These are phyloP conservation scores for Gyps fulvus DNA, from an alignment of 2,113 vertebrate genomes.

Conservation along the genomic window DNA sequence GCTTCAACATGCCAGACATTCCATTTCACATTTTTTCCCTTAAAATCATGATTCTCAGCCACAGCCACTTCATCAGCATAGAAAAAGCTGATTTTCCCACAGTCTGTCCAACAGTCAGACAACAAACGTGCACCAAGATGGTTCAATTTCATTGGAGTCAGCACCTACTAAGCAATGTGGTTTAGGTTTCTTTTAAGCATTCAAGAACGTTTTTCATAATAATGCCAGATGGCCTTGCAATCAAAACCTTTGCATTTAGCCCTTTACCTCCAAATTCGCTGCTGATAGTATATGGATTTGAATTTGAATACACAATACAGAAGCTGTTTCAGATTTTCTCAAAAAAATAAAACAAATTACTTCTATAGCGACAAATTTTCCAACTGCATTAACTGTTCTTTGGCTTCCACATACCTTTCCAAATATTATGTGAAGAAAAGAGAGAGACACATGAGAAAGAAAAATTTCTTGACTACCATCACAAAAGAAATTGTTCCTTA, in stretches of 20 bases:
- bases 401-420: not conserved
- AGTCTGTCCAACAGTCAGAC: not conserved
- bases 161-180: constrained; percentile 35
- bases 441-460: not conserved
- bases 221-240: constrained; percentile 1
- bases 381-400: not conserved
- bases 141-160: constrained; percentile 47
- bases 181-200: constrained; percentile 17
- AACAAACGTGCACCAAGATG: constrained; percentile 8
- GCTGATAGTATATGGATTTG: not conserved
- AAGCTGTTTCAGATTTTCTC: not conserved
- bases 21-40: not conserved
- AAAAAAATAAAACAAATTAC: not conserved
- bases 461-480: not conserved
- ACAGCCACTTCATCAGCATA: constrained; percentile 34
- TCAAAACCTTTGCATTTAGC: not conserved
- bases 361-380: not conserved
- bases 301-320: not conserved
- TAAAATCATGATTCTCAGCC: constrained; percentile 16
- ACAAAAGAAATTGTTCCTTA: constrained; percentile 38
- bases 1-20: not conserved
- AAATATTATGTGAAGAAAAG: not conserved
- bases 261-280: not conserved
- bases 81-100: constrained; percentile 43
- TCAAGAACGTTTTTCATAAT: not conserved